Evolutionary conservation across 1,140 invertebrate species (phyloP).

Genomic region (Coptotermes formosanus): DNA sequence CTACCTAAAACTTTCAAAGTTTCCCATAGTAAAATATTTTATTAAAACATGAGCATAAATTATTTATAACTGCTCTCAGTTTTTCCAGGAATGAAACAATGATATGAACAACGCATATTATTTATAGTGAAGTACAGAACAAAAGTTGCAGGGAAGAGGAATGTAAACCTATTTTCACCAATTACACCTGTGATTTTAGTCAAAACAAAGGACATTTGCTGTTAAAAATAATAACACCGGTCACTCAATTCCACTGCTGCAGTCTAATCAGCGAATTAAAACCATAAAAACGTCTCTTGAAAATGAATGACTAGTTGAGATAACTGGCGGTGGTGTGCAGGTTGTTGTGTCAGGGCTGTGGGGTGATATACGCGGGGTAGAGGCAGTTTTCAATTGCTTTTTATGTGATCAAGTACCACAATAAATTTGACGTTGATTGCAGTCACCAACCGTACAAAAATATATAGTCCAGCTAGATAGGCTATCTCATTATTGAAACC

Average conservation of each 20-base stretch:
- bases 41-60: background rate
- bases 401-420: constrained; percentile 28
- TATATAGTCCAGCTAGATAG: background rate
- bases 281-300: constrained; percentile 16
- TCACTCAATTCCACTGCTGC: background rate
- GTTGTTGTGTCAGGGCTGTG: background rate
- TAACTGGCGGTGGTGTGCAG: background rate
- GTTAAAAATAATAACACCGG: background rate
- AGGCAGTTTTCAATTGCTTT: constrained; percentile 27
- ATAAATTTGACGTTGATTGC: constrained; percentile 28
- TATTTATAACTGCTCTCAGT: background rate
- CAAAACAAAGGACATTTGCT: background rate
- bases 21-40: background rate
- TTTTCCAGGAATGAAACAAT: background rate
- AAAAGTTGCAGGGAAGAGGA: background rate
- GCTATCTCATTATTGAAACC: constrained; percentile 13
- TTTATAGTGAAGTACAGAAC: background rate
- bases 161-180: background rate
- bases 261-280: constrained; percentile 2
- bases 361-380: background rate
- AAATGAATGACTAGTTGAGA: background rate
- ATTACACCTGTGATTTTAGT: constrained; percentile 13
- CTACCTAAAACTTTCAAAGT: background rate
- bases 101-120: background rate
- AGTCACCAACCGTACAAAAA: constrained; percentile 1